These are phyloP conservation scores for Thinocorus orbignyianus DNA, from an alignment of 2,113 vertebrate species.

Conservation along the genomic window DNA sequence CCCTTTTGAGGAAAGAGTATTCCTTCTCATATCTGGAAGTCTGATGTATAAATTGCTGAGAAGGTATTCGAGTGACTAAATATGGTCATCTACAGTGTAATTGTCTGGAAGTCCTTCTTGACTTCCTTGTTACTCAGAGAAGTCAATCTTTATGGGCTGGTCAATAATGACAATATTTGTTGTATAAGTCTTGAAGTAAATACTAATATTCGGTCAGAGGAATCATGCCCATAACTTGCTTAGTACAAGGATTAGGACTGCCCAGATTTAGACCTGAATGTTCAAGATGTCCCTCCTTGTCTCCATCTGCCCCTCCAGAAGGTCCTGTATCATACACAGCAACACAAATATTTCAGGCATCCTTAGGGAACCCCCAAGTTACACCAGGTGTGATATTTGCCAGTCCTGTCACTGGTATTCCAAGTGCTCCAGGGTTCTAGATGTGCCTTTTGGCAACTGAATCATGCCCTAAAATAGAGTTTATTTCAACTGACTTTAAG, in stretches of 20 bases:
- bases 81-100: not conserved
- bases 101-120: not conserved
- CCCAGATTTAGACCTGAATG: not conserved
- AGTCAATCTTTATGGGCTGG: not conserved
- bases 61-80: not conserved
- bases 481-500: not conserved
- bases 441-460: not conserved
- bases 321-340: not conserved
- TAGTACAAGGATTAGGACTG: not conserved
- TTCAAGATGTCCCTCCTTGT: not conserved
- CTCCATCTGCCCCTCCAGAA: not conserved
- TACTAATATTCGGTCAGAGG: not conserved
- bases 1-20: not conserved
- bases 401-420: not conserved
- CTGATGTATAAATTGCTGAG: not conserved
- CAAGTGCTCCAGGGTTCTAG: not conserved
- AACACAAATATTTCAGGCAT: not conserved
- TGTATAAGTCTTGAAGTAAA: not conserved
- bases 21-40: not conserved
- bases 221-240: not conserved
- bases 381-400: not conserved
- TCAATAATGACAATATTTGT: not conserved
- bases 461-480: not conserved
- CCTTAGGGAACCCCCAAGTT: not conserved
- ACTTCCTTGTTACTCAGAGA: not conserved